These are phyloP conservation scores for Xyrichtys novacula DNA, from an alignment of 2,797 vertebrate species.

Conservation along the genomic window DNA sequence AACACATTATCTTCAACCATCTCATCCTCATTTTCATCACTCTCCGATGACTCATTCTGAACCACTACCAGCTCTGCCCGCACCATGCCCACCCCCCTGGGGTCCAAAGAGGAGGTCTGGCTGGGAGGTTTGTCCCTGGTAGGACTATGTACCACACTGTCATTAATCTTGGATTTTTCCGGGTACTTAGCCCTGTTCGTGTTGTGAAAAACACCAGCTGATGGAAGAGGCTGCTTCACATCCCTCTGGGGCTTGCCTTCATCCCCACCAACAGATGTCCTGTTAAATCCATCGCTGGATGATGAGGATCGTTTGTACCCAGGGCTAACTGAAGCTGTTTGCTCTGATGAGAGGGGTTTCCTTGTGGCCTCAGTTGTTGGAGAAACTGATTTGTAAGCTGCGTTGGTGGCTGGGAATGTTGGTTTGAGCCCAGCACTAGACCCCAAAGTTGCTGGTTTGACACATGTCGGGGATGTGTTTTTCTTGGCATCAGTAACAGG, in stretches of 20 bases:
- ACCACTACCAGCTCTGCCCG: slow-evolving; percentile 86
- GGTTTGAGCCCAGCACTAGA: slow-evolving; percentile 60
- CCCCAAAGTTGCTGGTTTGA: slow-evolving; percentile 56
- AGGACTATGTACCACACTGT: slow-evolving; percentile 40
- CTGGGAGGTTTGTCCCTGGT: slow-evolving; percentile 53
- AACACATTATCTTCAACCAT: slow-evolving; percentile 76
- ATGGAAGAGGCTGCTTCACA: slow-evolving; percentile 60
- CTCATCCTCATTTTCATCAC: slow-evolving; percentile 82
- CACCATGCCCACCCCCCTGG: slow-evolving; percentile 77
- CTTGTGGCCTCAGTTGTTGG: slow-evolving; percentile 54
- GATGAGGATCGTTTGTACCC: slow-evolving; percentile 66
- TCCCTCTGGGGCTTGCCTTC: slow-evolving; percentile 69
- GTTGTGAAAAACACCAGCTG: slow-evolving; percentile 59
- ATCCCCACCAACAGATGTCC: slow-evolving; percentile 64
- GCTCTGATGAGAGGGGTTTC: slow-evolving; percentile 72
- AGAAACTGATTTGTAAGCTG: slow-evolving; percentile 59
- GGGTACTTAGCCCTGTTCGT: slow-evolving; percentile 55
- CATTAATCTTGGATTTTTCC: slow-evolving; percentile 63
- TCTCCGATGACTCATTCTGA: slow-evolving; percentile 89
- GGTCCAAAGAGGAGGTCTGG: slow-evolving; percentile 58
- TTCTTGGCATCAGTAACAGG: slow-evolving; percentile 58
- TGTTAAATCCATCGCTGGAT: slow-evolving; percentile 69
- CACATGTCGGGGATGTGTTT: slow-evolving; percentile 46
- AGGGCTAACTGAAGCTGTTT: slow-evolving; percentile 45
- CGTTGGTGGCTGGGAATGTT: slow-evolving; percentile 45